Conservation (phyloP, 2,797 vertebrate genomes). For the Ptychadena robeensis region DNA sequence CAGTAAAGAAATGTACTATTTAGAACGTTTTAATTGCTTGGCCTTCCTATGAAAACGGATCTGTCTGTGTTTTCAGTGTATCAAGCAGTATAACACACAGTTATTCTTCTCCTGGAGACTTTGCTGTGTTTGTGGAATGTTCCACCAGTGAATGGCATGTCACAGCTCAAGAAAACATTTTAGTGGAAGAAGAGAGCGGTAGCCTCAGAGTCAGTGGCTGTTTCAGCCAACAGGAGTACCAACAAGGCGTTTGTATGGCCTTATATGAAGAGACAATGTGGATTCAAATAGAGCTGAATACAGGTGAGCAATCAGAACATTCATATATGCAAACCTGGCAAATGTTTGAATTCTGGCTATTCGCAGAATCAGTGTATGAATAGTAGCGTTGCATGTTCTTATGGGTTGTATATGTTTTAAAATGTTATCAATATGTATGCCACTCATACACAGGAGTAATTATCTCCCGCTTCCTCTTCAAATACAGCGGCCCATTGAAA, state of each 20-base stretch:
- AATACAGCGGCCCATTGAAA: no score
- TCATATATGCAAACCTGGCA: not conserved
- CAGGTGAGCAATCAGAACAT: slow-evolving; percentile 74
- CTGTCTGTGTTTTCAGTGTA: slow-evolving; percentile 56
- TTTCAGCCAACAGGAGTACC: slow-evolving; percentile 73
- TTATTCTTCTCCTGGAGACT: slow-evolving; percentile 82
- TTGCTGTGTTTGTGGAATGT: slow-evolving; percentile 86
- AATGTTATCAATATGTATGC: no score
- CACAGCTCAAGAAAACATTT: slow-evolving; percentile 81
- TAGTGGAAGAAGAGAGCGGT: slow-evolving; percentile 76
- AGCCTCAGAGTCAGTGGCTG: slow-evolving; percentile 78
- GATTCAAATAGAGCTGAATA: slow-evolving; percentile 80
- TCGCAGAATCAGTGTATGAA: not conserved
- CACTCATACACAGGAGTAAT: no score
- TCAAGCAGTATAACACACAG: slow-evolving; percentile 80
- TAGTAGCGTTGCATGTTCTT: not conserved
- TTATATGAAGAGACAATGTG: slow-evolving; percentile 74
- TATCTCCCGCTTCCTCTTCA: no score
- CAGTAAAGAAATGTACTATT: no score
- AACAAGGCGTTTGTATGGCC: slow-evolving; percentile 74
- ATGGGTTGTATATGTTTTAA: not conserved
- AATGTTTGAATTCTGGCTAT: not conserved
- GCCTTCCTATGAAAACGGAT: not conserved
- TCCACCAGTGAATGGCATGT: slow-evolving; percentile 91
- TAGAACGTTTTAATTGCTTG: no score